phyloP scores from a whole-genome alignment of 2,888 invertebrate species.

The Vannuccia rotundouncinata region DNA sequence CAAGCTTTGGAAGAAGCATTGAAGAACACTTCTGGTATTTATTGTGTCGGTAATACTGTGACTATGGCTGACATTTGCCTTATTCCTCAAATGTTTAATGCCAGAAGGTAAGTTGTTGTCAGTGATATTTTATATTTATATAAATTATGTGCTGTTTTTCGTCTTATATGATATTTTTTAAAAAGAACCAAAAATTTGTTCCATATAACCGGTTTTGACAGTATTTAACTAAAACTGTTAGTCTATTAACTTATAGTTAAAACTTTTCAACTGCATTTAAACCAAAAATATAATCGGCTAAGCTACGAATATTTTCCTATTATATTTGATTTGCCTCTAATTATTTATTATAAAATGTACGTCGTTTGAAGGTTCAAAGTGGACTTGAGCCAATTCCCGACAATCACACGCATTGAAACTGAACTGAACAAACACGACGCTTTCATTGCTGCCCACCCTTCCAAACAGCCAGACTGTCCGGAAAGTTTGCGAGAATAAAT shows the following conservation, averaged over 20 bases:
- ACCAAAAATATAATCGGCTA: too few species aligned
- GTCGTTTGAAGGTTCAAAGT: constrained; percentile 79
- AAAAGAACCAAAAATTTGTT: too few species aligned
- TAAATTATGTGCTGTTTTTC: too few species aligned
- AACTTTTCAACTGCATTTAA: too few species aligned
- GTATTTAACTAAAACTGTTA: too few species aligned
- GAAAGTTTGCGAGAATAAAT: constrained; percentile 49
- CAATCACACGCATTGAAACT: constrained; percentile 75
- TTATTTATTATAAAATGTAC: too few species aligned
- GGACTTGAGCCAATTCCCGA: constrained; percentile 79
- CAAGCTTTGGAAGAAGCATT: constrained; percentile 78
- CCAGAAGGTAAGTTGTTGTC: constrained; percentile 65
- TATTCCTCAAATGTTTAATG: constrained; percentile 90
- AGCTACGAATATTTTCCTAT: too few species aligned
- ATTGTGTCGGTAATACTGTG: constrained; percentile 84
- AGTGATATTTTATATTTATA: too few species aligned
- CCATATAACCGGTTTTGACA: too few species aligned
- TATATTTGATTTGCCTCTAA: too few species aligned
- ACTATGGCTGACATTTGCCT: constrained; percentile 88
- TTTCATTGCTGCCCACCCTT: constrained; percentile 82
- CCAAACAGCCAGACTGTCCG: constrained; percentile 87
- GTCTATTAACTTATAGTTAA: too few species aligned
- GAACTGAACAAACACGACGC: constrained; percentile 79
- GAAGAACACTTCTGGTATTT: constrained; percentile 67
- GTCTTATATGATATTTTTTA: too few species aligned